Base-by-base conservation (phyloP, 1,140 invertebrate species). In the Epicauta chinensis region DNA sequence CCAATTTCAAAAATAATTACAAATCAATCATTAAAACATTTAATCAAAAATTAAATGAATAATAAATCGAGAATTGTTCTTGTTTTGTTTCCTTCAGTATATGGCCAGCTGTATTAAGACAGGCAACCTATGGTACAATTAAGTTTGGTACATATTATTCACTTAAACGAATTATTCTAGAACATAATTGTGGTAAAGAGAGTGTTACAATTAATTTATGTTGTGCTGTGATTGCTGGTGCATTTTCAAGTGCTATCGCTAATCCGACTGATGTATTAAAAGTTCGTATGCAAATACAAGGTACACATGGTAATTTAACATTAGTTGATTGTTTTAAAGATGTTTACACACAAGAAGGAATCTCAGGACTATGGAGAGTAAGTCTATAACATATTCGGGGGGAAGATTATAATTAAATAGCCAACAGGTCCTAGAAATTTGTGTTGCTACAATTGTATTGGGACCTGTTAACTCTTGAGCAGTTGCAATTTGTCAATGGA, bases 211-310 rank as follows among this genome's bases (percentile, higher is more conserved):
- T 86, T 34, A 95, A 95, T 74, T 81, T 94, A 34, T 73, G 86
- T 45, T 95, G 91, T 76, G 93, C 89, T 16, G 82, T 89, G 11
- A 73, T 86, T 58, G 87, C 89, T 10, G 89, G 89, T 15, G 89
- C 91, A 5, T 75, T 95, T 37, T 93, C 91, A 13, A 93, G 91
- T 66, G 90, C 93, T n/a, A 89, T 97, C 61, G 93, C 93, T 10
- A 96, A 94, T 77, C 94, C 94, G n/a, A 94, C 93, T 2, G 95
- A 98, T 79, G 89, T 98, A 6, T 78, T 98, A n/a, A 98, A 98
- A 80, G 93, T 97, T 38, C 81, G 91, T 52, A 92, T 97, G 90
- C 93, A 97, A 79, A 80, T 88, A 9, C 74, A 74, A 39, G 78
- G 79, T 16, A 72, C 73, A 55, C 61, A 71, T 58, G 56, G 70